Percentiles rank a stretch among this genome's conserved stretches.
Evolutionary conservation across 30 jellyfish, hydroid and myxozoan genomes (phyloP).

Genomic region (Clytia hemisphaerica): DNA sequence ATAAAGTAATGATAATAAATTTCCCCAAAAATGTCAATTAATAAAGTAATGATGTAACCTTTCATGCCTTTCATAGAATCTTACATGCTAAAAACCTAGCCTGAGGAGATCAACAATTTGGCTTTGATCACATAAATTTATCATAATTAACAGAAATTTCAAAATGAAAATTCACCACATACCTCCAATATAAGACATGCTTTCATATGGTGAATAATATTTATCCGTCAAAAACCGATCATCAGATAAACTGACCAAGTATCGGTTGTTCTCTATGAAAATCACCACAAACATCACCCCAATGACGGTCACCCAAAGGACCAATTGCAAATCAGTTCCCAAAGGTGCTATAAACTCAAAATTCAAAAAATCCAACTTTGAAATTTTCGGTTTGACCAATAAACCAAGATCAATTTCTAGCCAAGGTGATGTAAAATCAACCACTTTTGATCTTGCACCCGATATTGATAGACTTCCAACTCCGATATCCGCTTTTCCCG

Average conservation of each 20-base stretch:
- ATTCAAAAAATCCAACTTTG: slow-evolving; percentile 10
- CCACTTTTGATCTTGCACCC: slow-evolving; percentile 34
- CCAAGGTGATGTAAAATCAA: slow-evolving; percentile 56
- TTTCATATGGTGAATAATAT: slow-evolving; percentile 40
- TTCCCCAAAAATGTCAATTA: too few species aligned
- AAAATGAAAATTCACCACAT: too few species aligned
- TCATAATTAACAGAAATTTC: too few species aligned
- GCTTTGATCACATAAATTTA: too few species aligned
- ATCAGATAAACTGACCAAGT: slow-evolving; percentile 12
- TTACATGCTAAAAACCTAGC: too few species aligned
- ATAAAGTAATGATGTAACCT: too few species aligned
- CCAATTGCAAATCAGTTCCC: slow-evolving; percentile 32
- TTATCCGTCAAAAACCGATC: neutral
- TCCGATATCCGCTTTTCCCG: slow-evolving; percentile 73
- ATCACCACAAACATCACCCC: slow-evolving; percentile 32
- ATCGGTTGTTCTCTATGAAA: slow-evolving; percentile 39
- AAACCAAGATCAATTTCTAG: slow-evolving; percentile 44
- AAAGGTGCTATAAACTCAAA: slow-evolving; percentile 50
- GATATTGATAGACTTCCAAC: slow-evolving; percentile 55
- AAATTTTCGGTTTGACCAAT: slow-evolving; percentile 14
- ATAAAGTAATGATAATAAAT: too few species aligned
- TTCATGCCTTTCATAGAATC: too few species aligned
- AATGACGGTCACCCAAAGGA: slow-evolving; percentile 30
- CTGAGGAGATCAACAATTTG: too few species aligned
- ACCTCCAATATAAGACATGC: slow-evolving; percentile 77